phyloP scores from a whole-genome alignment of 2,888 invertebrate species.

The Machimus rusticus region DNA sequence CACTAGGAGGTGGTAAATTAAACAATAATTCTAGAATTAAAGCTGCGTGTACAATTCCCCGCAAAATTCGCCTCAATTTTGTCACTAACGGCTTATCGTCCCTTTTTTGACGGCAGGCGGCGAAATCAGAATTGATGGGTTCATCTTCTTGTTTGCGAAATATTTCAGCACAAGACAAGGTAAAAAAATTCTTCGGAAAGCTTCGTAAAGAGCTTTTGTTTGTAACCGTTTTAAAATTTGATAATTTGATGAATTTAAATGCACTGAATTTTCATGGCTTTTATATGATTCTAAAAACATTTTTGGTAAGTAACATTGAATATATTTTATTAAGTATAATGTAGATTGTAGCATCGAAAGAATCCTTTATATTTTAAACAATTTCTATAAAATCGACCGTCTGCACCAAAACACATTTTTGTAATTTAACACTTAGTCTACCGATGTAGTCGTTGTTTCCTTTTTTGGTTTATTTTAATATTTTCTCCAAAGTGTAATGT shows the following conservation, averaged over 20 bases:
- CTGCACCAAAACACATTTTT: too few species aligned
- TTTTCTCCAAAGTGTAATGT: too few species aligned
- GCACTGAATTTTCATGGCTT: too few species aligned
- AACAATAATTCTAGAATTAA: neutral
- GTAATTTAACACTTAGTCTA: too few species aligned
- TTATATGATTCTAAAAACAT: too few species aligned
- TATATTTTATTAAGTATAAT: too few species aligned
- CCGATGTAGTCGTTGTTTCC: too few species aligned
- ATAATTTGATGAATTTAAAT: neutral
- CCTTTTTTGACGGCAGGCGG: neutral
- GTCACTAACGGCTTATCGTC: neutral
- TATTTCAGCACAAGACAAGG: neutral
- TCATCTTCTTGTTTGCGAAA: neutral
- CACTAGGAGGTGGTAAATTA: neutral
- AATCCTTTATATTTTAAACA: too few species aligned
- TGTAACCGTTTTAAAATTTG: neutral
- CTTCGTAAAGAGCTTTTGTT: neutral
- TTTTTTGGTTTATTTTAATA: neutral
- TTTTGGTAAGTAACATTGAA: too few species aligned
- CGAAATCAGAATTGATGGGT: neutral
- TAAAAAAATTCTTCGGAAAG: neutral
- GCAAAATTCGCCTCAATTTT: neutral
- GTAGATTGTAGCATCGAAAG: too few species aligned
- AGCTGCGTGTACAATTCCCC: neutral
- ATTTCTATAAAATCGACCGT: too few species aligned